phyloP scores from a whole-genome alignment of 2,113 vertebrate species.

The Phodopus roborovskii region DNA sequence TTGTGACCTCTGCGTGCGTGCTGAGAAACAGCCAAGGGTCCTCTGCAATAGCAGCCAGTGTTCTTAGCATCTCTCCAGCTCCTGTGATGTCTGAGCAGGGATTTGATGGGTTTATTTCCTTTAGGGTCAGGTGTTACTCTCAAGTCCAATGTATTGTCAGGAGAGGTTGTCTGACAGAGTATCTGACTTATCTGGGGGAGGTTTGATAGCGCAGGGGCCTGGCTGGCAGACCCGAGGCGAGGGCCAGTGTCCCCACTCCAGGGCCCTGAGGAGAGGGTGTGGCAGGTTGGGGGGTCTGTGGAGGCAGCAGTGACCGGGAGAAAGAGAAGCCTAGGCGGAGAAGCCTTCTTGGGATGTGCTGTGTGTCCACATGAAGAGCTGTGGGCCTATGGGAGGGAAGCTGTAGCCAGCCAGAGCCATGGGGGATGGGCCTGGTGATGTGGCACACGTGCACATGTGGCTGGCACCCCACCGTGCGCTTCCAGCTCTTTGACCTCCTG shows the following conservation, averaged over 20 bases:
- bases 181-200: not conserved
- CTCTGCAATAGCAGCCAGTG: not conserved
- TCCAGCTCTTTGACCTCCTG: not conserved
- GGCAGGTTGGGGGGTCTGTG: not conserved
- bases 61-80: not conserved
- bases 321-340: not conserved
- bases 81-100: not conserved
- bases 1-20: not conserved
- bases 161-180: not conserved
- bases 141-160: not conserved
- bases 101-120: not conserved
- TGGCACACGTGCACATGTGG: not conserved
- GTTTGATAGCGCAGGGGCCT: not conserved
- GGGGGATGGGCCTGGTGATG: not conserved
- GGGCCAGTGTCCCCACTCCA: not conserved
- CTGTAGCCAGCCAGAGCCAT: too few species aligned
- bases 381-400: not conserved
- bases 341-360: not conserved
- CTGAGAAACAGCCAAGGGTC: not conserved
- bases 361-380: not conserved
- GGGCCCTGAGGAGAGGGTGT: not conserved
- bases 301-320: not conserved
- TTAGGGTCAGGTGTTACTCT: not conserved
- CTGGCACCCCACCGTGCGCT: not conserved
- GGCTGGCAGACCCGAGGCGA: rapidly evolving